phyloP scores from a whole-genome alignment of 2,888 invertebrate species.

The Meta bourneti region DNA sequence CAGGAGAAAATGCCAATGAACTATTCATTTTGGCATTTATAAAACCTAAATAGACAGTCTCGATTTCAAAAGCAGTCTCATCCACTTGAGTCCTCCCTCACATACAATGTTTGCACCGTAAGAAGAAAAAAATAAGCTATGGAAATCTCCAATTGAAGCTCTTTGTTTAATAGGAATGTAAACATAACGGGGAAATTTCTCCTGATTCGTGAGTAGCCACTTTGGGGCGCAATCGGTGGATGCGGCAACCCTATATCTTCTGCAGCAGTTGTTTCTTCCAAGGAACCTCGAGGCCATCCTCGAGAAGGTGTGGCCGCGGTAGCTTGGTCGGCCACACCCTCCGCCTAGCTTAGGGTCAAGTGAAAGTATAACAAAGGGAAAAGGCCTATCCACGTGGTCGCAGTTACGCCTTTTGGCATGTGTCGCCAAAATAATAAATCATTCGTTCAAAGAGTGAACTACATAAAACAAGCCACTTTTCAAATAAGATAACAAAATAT shows the following conservation, averaged over 20 bases:
- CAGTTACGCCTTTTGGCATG: conserved; percentile 66
- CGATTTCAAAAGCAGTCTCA: background rate
- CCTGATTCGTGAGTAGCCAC: conserved; percentile 25
- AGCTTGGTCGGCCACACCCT: conserved; percentile 69
- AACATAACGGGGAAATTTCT: conserved; percentile 9
- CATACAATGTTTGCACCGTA: background rate
- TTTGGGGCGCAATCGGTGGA: background rate
- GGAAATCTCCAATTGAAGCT: background rate
- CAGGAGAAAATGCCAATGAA: background rate
- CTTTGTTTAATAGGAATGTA: conserved; percentile 32
- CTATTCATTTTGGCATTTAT: no score
- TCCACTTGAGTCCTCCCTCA: no score
- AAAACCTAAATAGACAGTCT: background rate
- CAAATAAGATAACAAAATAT: conserved; percentile 26
- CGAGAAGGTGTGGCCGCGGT: conserved; percentile 64
- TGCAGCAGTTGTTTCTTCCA: background rate
- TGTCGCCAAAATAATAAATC: conserved; percentile 74
- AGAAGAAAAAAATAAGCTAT: background rate
- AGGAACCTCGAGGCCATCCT: conserved; percentile 35
- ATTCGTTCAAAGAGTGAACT: conserved; percentile 55
- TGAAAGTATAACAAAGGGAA: conserved; percentile 63
- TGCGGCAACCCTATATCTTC: conserved; percentile 38
- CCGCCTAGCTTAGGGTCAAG: conserved; percentile 64
- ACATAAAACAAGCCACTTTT: conserved; percentile 48
- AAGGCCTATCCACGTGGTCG: conserved; percentile 62